A percentile compares a stretch with the other conserved stretches of the same genome.
Evolutionary conservation across 2,113 vertebrate genomes (phyloP).

Genomic region (Cyphomyrus plagiostoma): DNA sequence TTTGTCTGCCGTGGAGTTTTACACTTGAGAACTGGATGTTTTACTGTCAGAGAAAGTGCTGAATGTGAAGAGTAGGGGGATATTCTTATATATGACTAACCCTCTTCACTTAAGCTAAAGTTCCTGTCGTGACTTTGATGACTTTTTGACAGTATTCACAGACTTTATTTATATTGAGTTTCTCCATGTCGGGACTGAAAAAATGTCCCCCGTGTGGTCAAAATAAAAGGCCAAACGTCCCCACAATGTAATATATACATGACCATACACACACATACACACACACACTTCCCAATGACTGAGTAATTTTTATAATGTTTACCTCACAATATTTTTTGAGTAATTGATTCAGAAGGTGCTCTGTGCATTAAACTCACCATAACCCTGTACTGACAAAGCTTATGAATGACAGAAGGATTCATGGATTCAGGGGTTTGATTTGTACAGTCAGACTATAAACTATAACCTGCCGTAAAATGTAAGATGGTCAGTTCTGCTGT

Average conservation of each 20-base stretch:
- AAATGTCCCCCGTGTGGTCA: too few relatives aligned
- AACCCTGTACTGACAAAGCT: neutral
- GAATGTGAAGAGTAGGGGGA: neutral
- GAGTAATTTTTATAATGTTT: neutral
- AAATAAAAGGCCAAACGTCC: neutral
- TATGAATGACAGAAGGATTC: neutral
- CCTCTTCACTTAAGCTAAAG: neutral
- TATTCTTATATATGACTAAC: neutral
- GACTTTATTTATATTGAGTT: neutral
- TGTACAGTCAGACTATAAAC: neutral
- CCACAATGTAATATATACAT: neutral
- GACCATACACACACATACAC: neutral
- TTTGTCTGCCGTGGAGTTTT: neutral
- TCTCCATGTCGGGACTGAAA: neutral
- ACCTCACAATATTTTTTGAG: neutral
- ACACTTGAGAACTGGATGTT: neutral
- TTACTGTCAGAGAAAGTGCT: neutral
- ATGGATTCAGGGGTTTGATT: neutral
- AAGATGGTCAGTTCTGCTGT: neutral
- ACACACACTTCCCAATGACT: too few relatives aligned
- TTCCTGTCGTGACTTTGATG: neutral
- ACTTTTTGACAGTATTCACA: too few relatives aligned
- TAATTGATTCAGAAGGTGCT: neutral
- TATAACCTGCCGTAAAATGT: neutral
- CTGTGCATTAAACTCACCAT: neutral